These are phyloP conservation scores for Myiozetetes cayanensis DNA, from an alignment of 2,113 vertebrate species.

Conservation along the genomic window DNA sequence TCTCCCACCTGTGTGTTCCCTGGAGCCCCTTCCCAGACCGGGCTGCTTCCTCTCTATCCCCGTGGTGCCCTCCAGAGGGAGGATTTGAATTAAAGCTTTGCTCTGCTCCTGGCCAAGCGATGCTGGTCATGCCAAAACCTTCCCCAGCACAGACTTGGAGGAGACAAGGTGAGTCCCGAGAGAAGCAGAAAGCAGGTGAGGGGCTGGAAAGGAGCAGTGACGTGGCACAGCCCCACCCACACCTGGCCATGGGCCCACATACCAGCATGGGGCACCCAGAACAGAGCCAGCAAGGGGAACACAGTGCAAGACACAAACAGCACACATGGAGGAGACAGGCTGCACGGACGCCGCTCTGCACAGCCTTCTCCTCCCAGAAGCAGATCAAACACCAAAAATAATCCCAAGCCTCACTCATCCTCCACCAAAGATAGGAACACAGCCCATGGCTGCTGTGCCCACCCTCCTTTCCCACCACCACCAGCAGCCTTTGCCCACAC, in stretches of 20 bases:
- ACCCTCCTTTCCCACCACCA: background rate
- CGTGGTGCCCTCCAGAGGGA: background rate
- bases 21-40: background rate
- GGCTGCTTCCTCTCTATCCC: background rate
- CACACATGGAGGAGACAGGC: background rate
- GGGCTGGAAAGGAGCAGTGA: background rate
- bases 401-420: background rate
- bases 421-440: rapidly evolving
- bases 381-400: background rate
- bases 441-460: background rate
- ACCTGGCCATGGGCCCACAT: rapidly evolving
- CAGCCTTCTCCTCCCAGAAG: background rate
- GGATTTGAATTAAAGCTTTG: background rate
- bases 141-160: background rate
- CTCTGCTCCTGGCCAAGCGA: background rate
- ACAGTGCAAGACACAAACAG: background rate
- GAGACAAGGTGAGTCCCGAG: background rate
- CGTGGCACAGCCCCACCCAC: background rate
- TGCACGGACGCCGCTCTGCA: background rate
- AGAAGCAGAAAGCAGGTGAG: background rate
- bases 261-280: background rate
- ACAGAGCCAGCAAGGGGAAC: background rate
- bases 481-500: background rate
- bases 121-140: background rate
- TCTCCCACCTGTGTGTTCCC: background rate